Percentiles rank a stretch among this genome's conserved stretches.
phyloP scores from a whole-genome alignment of 2,113 vertebrate species.

The Lutjanus erythropterus region DNA sequence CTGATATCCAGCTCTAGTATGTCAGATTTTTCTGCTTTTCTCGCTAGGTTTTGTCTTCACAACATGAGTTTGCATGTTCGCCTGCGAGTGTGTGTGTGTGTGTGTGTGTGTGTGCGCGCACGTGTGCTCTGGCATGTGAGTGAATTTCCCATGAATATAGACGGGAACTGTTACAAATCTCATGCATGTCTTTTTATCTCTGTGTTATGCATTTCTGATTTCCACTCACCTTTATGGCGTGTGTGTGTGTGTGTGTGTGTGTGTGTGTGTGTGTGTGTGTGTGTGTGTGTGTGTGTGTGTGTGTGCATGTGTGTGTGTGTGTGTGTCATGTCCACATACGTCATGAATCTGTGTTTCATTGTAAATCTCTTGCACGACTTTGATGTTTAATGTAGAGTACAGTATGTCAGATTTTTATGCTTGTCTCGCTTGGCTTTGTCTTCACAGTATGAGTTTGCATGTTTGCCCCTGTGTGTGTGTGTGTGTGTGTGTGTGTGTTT shows the following conservation, averaged over 20 bases:
- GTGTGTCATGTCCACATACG: neutral
- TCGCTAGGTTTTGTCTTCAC: constrained; percentile 14
- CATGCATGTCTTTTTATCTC: constrained; percentile 2
- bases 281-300: neutral
- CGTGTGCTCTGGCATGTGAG: constrained; percentile 39
- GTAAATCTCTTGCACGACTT: constrained; percentile 43
- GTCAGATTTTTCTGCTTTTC: constrained; percentile 29
- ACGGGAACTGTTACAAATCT: constrained; percentile 20
- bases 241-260: neutral
- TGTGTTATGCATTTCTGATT: constrained; percentile 22
- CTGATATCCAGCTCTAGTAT: too few relatives aligned
- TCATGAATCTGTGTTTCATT: neutral
- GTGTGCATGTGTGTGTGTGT: neutral
- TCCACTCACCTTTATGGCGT: neutral
- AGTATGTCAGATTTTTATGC: constrained; percentile 20
- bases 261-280: neutral
- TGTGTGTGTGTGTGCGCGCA: constrained; percentile 26
- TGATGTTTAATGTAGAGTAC: constrained; percentile 34
- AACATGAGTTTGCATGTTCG: constrained; percentile 58
- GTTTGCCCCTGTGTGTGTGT: constrained; percentile 43
- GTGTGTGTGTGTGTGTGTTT: constrained; percentile 39
- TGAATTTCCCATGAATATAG: constrained; percentile 7
- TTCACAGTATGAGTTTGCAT: constrained; percentile 44
- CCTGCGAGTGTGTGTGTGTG: too few relatives aligned
- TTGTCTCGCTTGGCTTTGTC: constrained; percentile 28